Conservation (phyloP, 2,113 vertebrate genomes). For the Ictalurus furcatus region DNA sequence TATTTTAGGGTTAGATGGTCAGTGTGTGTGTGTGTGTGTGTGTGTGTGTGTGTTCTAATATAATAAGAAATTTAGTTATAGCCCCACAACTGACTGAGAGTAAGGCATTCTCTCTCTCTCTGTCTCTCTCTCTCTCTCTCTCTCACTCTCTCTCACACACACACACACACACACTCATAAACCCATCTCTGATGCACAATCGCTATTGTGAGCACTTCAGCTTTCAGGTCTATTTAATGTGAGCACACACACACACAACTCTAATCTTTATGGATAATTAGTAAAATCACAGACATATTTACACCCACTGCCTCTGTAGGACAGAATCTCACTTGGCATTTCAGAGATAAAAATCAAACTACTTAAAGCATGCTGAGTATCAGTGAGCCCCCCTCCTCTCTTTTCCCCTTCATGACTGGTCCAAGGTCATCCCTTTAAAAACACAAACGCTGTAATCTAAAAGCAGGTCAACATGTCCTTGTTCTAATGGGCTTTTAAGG, state of each 20-base stretch:
- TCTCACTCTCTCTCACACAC: too few relatives aligned
- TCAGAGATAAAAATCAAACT: constrained; percentile 5
- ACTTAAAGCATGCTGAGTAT: not conserved
- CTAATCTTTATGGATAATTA: constrained; percentile 10
- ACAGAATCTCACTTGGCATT: not conserved
- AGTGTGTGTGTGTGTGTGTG: not conserved
- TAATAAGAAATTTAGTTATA: not conserved
- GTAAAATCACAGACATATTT: not conserved
- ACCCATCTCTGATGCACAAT: too few relatives aligned
- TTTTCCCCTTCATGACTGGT: not conserved
- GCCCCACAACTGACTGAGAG: not conserved
- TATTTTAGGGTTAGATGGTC: constrained; percentile 2
- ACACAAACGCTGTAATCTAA: constrained; percentile 26
- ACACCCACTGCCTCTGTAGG: not conserved
- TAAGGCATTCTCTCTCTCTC: not conserved
- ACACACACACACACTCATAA: not conserved
- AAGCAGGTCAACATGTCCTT: constrained; percentile 17
- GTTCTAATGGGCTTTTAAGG: constrained; percentile 32
- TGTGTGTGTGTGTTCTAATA: not conserved
- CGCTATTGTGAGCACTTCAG: too few relatives aligned
- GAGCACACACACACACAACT: not conserved
- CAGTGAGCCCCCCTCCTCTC: not conserved
- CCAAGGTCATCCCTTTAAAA: constrained; percentile 34
- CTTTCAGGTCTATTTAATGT: not conserved
- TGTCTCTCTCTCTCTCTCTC: too few relatives aligned